These are phyloP conservation scores for Crepidodera aurea DNA, from an alignment of 2,888 invertebrate genomes.

Conservation along the genomic window DNA sequence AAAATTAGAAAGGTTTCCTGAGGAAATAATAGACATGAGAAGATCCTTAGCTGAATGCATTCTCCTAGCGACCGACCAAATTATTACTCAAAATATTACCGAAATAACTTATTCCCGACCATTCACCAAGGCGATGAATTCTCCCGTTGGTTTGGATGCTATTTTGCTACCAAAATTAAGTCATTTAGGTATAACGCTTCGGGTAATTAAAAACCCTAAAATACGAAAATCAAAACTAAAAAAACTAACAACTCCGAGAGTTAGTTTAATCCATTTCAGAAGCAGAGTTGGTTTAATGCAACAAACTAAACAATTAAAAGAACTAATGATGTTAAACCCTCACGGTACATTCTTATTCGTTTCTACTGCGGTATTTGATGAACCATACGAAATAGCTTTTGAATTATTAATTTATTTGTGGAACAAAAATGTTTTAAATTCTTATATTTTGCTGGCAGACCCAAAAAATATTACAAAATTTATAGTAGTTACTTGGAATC, in stretches of 20 bases:
- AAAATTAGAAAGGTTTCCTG: neutral
- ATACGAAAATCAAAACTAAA: neutral
- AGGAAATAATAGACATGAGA: neutral
- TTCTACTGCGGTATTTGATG: slow-evolving; percentile 39
- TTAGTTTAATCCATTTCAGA: slow-evolving; percentile 24
- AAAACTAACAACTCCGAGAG: neutral
- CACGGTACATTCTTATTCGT: slow-evolving; percentile 46
- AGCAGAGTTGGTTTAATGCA: slow-evolving; percentile 7
- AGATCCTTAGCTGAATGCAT: neutral
- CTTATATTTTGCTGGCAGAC: slow-evolving; percentile 23
- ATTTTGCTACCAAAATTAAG: slow-evolving; percentile 14
- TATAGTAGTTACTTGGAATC: slow-evolving; percentile 28
- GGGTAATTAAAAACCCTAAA: slow-evolving; percentile 11
- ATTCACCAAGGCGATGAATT: neutral
- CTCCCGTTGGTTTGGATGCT: neutral
- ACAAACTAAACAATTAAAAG: slow-evolving; percentile 14
- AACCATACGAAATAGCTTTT: slow-evolving; percentile 33
- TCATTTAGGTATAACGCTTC: neutral
- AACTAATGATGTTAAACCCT: slow-evolving; percentile 31
- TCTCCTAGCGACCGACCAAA: neutral
- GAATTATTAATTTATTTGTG: slow-evolving; percentile 12
- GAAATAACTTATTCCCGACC: slow-evolving; percentile 17
- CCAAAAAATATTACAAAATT: slow-evolving; percentile 24
- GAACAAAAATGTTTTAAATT: slow-evolving; percentile 19
- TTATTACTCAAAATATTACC: neutral